Evolutionary conservation across 2,888 invertebrate species (phyloP), one percentile per base, ranked within the genome.

Genomic region (Anticlea derivata): DNA sequence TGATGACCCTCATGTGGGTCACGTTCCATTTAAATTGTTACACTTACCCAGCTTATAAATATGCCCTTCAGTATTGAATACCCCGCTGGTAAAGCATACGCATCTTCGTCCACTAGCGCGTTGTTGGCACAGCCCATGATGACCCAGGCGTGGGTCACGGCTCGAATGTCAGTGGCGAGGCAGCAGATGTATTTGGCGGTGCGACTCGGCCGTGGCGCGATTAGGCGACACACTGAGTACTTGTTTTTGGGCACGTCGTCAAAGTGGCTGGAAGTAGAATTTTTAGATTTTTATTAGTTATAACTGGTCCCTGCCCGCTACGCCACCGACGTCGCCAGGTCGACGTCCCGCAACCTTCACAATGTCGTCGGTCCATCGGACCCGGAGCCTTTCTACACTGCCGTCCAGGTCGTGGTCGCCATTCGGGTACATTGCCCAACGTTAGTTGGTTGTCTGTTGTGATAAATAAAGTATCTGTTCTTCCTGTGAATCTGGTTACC

Each of bases 141-240:
- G 43, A 96, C 92, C 96, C 96, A 96, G 48, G 90, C 91, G 78
- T 96, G 94, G 31, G 93, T 93, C 2, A 95, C 82, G 4, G 93
- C 92, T 12, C 86, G 70, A 0, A 96, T 91, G 50, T 93, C 93
- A 1, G 92, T 92, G 0, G 95, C 94, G 29, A 96, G 73, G 60
- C 94, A 95, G 60, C 94, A 92, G 61, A 96, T 90, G 77, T 94
- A 95, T 71, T 95, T 96, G 6, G 94, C 93, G 0, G 96, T 96
- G 44, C 93, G 87, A 63, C 95, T 95, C 29, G 94, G 94, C 8
- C 94, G 91, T 5, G 95, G 94, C 0, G 95, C 93, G 46, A 96
- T 92, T 24, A 94, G 80, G 61, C 88, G 92, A 59, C 92, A 92
- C 0, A 81, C 84, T 0, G 79, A 65, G 65, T 93, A 93, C 47